Conservation (phyloP, 2,113 vertebrate species). For the Podocnemis expansa region DNA sequence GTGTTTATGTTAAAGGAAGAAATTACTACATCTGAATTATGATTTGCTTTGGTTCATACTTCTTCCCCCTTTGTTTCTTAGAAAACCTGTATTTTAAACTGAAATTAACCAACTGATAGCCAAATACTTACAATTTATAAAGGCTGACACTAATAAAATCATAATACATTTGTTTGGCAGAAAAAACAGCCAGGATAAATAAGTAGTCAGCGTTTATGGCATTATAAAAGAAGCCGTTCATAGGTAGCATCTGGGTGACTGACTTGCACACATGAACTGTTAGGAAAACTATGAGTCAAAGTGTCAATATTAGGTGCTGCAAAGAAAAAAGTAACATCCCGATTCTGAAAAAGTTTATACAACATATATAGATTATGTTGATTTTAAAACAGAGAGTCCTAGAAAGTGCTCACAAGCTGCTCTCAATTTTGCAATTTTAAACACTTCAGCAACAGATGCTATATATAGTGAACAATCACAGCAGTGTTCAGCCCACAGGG, state of each 20-base stretch:
- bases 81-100: background rate
- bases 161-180: background rate
- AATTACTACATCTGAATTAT: background rate
- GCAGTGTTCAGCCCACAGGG: background rate
- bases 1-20: background rate
- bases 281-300: conserved; percentile 4
- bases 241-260: background rate
- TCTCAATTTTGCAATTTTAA: background rate
- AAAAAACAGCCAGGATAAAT: background rate
- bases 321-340: background rate
- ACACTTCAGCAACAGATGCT: background rate
- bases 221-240: background rate
- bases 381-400: background rate
- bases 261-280: background rate
- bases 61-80: background rate
- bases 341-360: background rate
- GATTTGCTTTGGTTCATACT: background rate
- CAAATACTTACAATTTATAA: background rate
- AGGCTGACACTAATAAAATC: background rate
- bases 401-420: background rate
- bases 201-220: background rate
- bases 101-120: background rate
- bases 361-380: background rate
- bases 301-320: background rate
- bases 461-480: background rate